These are phyloP conservation scores for Myoxocephalus aenaeus DNA, from an alignment of 2,797 vertebrate species.

Conservation along the genomic window DNA sequence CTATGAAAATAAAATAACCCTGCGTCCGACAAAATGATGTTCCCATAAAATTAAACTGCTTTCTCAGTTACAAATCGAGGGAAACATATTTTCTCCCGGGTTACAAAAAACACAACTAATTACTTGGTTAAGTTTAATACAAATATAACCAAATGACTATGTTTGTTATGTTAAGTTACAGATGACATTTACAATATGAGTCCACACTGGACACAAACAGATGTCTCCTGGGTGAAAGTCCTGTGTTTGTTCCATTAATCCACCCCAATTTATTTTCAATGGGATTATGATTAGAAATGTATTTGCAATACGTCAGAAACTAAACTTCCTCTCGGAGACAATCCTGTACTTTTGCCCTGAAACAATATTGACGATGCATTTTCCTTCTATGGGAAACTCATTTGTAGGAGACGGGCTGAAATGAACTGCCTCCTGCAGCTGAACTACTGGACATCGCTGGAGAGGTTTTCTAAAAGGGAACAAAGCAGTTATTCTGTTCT, in stretches of 20 bases:
- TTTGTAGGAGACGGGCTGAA: neutral
- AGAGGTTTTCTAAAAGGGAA: neutral
- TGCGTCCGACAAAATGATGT: neutral
- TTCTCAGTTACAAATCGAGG: neutral
- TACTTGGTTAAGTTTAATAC: neutral
- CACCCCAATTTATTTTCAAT: too few species aligned
- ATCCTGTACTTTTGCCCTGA: too few species aligned
- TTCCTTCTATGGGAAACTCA: neutral
- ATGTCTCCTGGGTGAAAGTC: too few species aligned
- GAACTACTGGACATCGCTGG: neutral
- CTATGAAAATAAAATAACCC: neutral
- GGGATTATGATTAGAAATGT: too few species aligned
- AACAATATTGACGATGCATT: too few species aligned
- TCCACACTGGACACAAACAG: too few species aligned
- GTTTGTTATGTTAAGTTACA: too few species aligned
- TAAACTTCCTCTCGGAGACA: too few species aligned
- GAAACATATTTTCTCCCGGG: neutral
- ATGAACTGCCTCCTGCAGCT: too few species aligned
- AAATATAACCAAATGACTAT: neutral
- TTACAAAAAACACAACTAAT: neutral
- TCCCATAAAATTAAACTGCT: neutral
- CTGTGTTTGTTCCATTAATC: neutral
- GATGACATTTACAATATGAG: too few species aligned
- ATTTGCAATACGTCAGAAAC: too few species aligned
- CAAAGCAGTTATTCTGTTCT: conserved; percentile 1